Evolutionary conservation across 30 jellyfish, hydroid and myxozoan species (phyloP).

Genomic region (Turritopsis dohrnii): DNA sequence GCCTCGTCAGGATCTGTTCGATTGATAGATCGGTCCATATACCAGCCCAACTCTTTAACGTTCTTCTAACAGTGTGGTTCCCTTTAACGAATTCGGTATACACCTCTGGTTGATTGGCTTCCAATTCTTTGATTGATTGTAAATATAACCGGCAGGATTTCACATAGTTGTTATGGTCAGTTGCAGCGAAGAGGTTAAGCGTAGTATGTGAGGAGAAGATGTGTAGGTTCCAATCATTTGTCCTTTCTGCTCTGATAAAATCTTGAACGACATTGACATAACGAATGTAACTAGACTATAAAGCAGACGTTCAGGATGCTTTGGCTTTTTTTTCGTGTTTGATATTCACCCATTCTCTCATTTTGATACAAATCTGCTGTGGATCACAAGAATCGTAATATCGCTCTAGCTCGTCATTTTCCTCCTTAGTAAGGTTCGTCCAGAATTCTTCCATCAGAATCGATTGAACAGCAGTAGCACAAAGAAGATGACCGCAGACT

Average conservation of each 20-base stretch:
- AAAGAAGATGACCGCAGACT: slow-evolving; percentile 14
- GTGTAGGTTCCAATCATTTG: not conserved
- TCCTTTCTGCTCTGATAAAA: slow-evolving; percentile 28
- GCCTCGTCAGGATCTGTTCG: slow-evolving; percentile 3
- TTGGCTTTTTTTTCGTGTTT: too few relatives aligned
- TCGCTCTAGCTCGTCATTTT: too few relatives aligned
- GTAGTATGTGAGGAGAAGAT: not conserved
- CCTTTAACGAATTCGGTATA: not conserved
- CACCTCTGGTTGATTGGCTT: not conserved
- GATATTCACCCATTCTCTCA: too few relatives aligned
- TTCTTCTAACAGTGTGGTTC: slow-evolving; percentile 2
- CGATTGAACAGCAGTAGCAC: not conserved
- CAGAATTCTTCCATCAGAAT: too few relatives aligned
- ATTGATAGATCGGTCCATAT: slow-evolving; percentile 14
- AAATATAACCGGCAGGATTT: not conserved
- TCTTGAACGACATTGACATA: slow-evolving; percentile 15
- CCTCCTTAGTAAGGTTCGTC: too few relatives aligned
- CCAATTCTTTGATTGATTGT: not conserved
- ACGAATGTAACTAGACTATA: slow-evolving; percentile 12
- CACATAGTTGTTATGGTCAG: slow-evolving; percentile 26
- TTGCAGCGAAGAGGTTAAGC: slow-evolving; percentile 21
- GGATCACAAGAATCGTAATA: too few relatives aligned
- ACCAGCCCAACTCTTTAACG: slow-evolving; percentile 10
- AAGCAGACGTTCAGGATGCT: not conserved
- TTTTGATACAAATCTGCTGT: too few relatives aligned